Base-by-base conservation (phyloP, 35 echinoderm and acorn worm species). In the Lytechinus variegatus region DNA sequence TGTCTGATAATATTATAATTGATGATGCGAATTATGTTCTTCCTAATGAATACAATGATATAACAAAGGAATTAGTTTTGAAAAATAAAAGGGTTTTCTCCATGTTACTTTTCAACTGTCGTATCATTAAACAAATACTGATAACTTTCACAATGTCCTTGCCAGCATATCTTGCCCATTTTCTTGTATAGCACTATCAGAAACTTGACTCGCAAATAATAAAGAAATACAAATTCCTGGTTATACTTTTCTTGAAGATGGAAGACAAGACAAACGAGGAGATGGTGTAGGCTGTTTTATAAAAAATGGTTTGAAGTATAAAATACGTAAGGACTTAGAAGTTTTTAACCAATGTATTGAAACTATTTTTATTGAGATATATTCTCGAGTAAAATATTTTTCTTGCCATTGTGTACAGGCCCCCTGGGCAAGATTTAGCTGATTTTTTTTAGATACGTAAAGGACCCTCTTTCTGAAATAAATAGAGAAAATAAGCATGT, bases 301-400 rank as follows among this genome's bases (percentile, higher is more conserved):
- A 56, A 66, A 66, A 66, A 66, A 66, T 16, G 60, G 60, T 66
- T 16, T 66, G 60, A 66, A 66, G 19, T 66, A 66, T 66, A 66
- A 66, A 66, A 44, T 44, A 0, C 33, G 33, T 44, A 44, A 44
- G 33, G 33, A 44, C 33, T 44, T 44, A 44, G 33, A 44, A 44
- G 33, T 44, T 44, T 44, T 44, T 44, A 44, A 44, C 33, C 33
- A 44, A 44, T 44, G 0, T 88, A 88, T 88, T 12, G 87, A 88
- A 52, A 88, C 87, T 12, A 27, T 87, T 88, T 88, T 88, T 88
- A 88, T 88, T 88, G 87, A 88, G 44, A 88, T 88, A 1, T 88
- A 88, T 52, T 88, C 87, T 88, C 19, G 27, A 52, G 2, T 52
- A 88, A 88, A 88, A 88, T 24, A 88, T 88, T 27, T 28, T 88